Base-by-base conservation (phyloP, 2,888 invertebrate genomes). In the Sthenelais limicola region DNA sequence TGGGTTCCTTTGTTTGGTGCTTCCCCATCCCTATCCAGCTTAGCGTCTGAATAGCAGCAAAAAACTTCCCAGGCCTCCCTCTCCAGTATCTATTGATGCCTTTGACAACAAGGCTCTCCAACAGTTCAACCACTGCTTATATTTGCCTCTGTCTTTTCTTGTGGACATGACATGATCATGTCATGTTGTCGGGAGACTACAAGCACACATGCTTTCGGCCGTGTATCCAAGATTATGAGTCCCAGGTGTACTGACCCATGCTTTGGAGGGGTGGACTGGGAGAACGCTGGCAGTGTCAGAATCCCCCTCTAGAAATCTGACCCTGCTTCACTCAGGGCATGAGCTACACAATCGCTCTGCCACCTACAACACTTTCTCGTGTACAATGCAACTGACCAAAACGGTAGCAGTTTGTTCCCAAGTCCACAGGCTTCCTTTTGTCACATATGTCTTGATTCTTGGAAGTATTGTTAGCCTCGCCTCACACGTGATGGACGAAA, bases 1-100 rank as follows among this genome's bases (percentile, higher is more conserved):
- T 56, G 30, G 56, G 18, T 2, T 33, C 56, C 32, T 33, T 56
- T 56, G 56, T 56, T 30, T 21, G 32, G 30, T 2, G 33, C 56
- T 56, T 33, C 56, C 33, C 56, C 33, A 56, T 56, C 56, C 33
- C 56, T 32, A 32, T 24, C 56, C 32, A 18, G 56, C 56, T 56
- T 56, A 56, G 18, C 56, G 56, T 56, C 56, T 56, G 56, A 56
- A 24, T 33, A 24, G 5, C 28, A n/a, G 4, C 56, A 32, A 56
- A 56, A 56, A 56, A 56, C 56, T 28, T 56, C 56, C 56, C 56
- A 56, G 56, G 56, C 56, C 56, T 56, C 56, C 2, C 56, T 56
- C n/a, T n/a, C n/a, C 56, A 56, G 56, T 56, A 56, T 56, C 56
- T 56, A 56, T 56, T 56, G 56, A 56, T 56, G 56, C 56, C 32